These are phyloP conservation scores for Anoplophora glabripennis DNA, from an alignment of 1,140 invertebrate species.

Conservation along the genomic window DNA sequence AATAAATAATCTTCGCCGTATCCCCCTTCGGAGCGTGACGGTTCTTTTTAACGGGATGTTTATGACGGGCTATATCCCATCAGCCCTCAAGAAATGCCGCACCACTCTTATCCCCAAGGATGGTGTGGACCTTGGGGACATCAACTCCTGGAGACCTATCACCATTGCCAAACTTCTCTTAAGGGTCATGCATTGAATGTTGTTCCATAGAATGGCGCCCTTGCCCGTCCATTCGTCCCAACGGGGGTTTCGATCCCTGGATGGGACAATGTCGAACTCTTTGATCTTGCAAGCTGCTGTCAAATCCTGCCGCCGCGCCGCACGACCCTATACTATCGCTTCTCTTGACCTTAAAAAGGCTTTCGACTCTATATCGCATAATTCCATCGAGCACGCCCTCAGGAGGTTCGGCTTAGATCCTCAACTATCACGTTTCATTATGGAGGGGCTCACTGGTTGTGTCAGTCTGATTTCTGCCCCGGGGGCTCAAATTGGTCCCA, in stretches of 20 bases:
- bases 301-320: not conserved
- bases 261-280: not conserved
- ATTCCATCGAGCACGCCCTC: not conserved
- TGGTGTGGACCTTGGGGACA: too few species aligned
- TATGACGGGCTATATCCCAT: too few species aligned
- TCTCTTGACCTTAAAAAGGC: slow-evolving; percentile 13
- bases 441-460: slow-evolving; percentile 1
- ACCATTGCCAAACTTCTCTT: too few species aligned
- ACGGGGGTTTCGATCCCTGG: not conserved
- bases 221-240: too few species aligned
- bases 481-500: not conserved
- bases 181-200: too few species aligned
- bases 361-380: slow-evolving; percentile 12
- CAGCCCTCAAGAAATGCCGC: too few species aligned
- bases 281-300: not conserved
- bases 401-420: not conserved
- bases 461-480: not conserved
- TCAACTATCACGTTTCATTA: not conserved
- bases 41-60: too few species aligned
- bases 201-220: too few species aligned
- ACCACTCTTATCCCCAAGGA: too few species aligned
- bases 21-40: too few species aligned
- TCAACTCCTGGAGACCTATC: too few species aligned
- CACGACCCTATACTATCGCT: not conserved
- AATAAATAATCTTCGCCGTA: too few species aligned